Base-by-base conservation (phyloP, 1,140 invertebrate genomes). In the Bombus vancouverensis region DNA sequence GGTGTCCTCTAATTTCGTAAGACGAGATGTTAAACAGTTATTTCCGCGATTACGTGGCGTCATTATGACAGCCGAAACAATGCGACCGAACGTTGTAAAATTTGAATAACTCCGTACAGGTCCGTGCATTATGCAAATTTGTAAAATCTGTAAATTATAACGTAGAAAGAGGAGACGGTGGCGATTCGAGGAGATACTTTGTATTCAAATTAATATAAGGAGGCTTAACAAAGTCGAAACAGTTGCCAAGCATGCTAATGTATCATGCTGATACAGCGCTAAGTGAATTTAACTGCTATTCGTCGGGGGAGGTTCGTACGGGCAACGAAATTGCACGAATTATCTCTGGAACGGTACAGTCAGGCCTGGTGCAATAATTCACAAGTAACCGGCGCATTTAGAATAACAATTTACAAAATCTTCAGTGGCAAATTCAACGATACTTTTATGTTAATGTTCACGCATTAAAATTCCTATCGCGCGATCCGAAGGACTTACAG, bases 371-470 rank as follows among this genome's bases (percentile, higher is more conserved):
- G 78, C 28, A 66, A 85, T 81, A 85, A 85, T 85, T 85, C 83
- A 81, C 78, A n/a, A 22, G 70, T 85, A 81, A 85, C 71, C 70
- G 83, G 32, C 78, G 83, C 77, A 81, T 80, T 81, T 74, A 57
- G 83, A 85, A 85, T 85, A 81, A 85, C 78, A 85, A 85, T 85
- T 81, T 81, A 85, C 70, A 85, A 85, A 85, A 85, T 85, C 83
- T 74, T 81, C 42, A 37, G 59, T 59, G 57, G n/a, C 59, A 34
- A 3, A 13, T 32, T 74, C 78, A 66, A 85, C 70, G 68, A 74
- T 44, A 57, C 78, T 74, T 85, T 85, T 74, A 81, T 81, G 77
- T 85, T 85, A 85, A 85, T 85, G 34, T 37, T 12, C 5, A 12
- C 28, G 83, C 70, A 81, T 85, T 81, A 73, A 74, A 59, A 85